Percentiles rank a stretch among this genome's conserved stretches.
Conservation (phyloP, 1,140 invertebrate species). For the Aphidius gifuensis region DNA sequence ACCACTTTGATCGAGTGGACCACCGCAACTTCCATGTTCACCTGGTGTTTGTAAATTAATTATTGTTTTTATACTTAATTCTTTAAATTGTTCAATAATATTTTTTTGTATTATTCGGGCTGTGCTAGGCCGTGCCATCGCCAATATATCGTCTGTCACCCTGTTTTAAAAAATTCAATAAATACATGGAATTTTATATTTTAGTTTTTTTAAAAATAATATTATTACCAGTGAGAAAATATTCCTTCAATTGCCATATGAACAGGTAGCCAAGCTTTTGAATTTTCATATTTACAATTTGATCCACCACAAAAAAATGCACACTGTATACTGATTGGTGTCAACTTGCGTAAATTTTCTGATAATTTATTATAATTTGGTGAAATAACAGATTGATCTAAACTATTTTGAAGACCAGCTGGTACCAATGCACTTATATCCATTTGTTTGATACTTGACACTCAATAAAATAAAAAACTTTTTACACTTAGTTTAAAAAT, state of each 20-base stretch:
- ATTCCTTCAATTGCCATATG: constrained; percentile 74
- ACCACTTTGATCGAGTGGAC: constrained; percentile 66
- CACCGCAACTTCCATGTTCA: constrained; percentile 82
- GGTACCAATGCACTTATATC: constrained; percentile 48
- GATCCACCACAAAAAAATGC: constrained; percentile 79
- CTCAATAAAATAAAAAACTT: constrained; percentile 17
- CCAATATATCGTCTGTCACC: constrained; percentile 83
- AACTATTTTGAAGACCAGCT: constrained; percentile 42
- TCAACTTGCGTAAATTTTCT: constrained; percentile 57
- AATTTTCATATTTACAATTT: constrained; percentile 77
- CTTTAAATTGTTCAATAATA: constrained; percentile 74
- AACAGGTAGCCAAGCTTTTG: constrained; percentile 62
- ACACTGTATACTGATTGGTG: constrained; percentile 69
- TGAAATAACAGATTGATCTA: constrained; percentile 34
- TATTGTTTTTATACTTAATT: constrained; percentile 76
- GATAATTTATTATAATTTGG: constrained; percentile 59
- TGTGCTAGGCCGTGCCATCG: constrained; percentile 82
- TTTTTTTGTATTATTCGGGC: constrained; percentile 70
- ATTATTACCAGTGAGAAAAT: constrained; percentile 76
- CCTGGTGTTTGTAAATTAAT: constrained; percentile 81
- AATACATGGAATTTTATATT: not conserved
- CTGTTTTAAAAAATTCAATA: constrained; percentile 53
- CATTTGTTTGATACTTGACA: constrained; percentile 30
- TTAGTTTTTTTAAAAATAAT: constrained; percentile 16
- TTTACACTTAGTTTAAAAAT: constrained; percentile 13